A percentile compares a stretch with the other conserved stretches of the same genome.
Evolutionary conservation across 2,888 invertebrate species (phyloP).

Genomic region (Ceratothoa steindachneri): DNA sequence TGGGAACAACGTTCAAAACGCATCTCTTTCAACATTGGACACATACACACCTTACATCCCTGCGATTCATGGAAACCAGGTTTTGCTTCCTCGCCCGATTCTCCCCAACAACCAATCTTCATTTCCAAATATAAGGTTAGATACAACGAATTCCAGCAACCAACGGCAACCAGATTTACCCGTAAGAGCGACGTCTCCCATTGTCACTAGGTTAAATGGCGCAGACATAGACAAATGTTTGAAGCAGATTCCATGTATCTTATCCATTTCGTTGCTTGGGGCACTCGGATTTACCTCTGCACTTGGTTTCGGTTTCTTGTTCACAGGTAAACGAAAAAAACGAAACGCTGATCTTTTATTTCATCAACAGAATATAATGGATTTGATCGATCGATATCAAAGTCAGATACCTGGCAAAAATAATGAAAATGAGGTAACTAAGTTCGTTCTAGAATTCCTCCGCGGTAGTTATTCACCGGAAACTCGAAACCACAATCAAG

Average conservation of each 20-base stretch:
- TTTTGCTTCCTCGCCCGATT: too few relatives aligned
- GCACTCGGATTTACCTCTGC: neutral
- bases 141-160: neutral
- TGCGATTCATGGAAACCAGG: slow-evolving; percentile 5
- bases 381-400: neutral
- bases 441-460: neutral
- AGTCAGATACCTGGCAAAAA: neutral
- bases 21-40: neutral
- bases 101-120: neutral
- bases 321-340: neutral
- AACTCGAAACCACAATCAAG: too few relatives aligned
- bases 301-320: neutral
- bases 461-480: neutral
- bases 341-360: neutral
- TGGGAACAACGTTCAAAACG: neutral
- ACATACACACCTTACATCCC: neutral
- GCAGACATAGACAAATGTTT: neutral
- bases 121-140: neutral
- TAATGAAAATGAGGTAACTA: neutral
- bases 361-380: neutral
- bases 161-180: neutral
- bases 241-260: neutral
- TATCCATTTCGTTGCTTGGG: neutral
- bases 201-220: too few relatives aligned
- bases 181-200: neutral